Percentiles rank a stretch among this genome's conserved stretches.
Evolutionary conservation across 2,113 vertebrate genomes (phyloP).

Genomic region (Brienomyrus brachyistius): DNA sequence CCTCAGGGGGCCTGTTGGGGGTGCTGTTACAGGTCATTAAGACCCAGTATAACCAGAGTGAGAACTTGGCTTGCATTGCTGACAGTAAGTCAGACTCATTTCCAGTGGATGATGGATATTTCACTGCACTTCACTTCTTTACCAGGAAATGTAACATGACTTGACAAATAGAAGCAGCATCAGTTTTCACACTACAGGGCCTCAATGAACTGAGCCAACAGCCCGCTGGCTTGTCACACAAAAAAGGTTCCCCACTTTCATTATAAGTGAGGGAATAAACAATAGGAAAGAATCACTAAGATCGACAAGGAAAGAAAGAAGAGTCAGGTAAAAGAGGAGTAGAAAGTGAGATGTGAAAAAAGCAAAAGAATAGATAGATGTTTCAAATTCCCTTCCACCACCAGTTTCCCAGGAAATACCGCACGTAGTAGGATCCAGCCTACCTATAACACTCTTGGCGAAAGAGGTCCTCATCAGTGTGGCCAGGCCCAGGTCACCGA

Average conservation of each 20-base stretch:
- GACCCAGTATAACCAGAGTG: not conserved
- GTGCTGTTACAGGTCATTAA: too few relatives aligned
- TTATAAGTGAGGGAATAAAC: not conserved
- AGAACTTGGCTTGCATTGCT: not conserved
- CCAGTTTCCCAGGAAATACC: not conserved
- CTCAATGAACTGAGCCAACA: not conserved
- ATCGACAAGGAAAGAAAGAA: not conserved
- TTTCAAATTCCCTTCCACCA: not conserved
- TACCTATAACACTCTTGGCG: conserved; percentile 94
- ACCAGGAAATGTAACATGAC: not conserved
- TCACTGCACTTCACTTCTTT: not conserved
- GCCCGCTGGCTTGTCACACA: not conserved
- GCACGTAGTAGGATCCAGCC: not conserved
- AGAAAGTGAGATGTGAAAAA: not conserved
- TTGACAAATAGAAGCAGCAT: not conserved
- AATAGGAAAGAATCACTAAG: not conserved
- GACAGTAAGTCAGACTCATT: not conserved
- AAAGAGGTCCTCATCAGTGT: conserved; percentile 92
- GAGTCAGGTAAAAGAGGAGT: conserved; percentile 5
- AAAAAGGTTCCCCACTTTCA: not conserved
- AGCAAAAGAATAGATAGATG: not conserved
- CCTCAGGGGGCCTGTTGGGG: too few relatives aligned
- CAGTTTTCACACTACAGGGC: not conserved
- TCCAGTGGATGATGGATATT: not conserved
- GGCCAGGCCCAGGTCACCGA: conserved; percentile 86